Base-by-base conservation (phyloP, 2,113 vertebrate genomes). In the Aplodontia rufa region DNA sequence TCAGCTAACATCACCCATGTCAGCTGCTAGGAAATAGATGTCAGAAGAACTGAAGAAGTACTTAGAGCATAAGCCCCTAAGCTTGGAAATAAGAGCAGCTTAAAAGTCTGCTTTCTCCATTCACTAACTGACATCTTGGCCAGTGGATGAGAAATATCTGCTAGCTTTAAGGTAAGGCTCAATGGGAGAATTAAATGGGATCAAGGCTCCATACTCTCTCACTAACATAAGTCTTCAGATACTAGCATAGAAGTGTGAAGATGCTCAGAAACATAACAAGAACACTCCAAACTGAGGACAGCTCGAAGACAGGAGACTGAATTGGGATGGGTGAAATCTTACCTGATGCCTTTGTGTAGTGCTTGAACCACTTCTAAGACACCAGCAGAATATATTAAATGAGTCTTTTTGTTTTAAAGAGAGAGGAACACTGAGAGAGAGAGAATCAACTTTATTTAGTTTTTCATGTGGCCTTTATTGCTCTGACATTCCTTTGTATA, bases 121-220 rank as follows among this genome's bases (percentile, higher is more conserved):
- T 58, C 40, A 2, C 4, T 16, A 64, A 40, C 35, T 74, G 82
- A 71, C 45, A 55, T 45, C 58, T 37, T 55, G 35, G 24, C 24
- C 40, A 47, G 37, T 72, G 49, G 26, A 32, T 32, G 55, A 72
- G 64, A 62, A 53, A 68, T 13, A 64, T 19, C 22, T 37, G 11
- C 20, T n/a, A 10, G 49, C 7, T 28, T 35, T n/a, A 92, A 60
- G 75, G 26, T 5, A 19, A 30, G 24, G 24, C 45, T 20, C 30
- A 37, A 55, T 37, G 37, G 32, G 2, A 35, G 60, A 81, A 53
- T 22, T 26, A 35, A 26, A 62, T 8, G 58, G 30, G 19, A 68
- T 28, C 1, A 16, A 2, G 26, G n/a, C 35, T 11, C 47, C 24
- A 20, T 0, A 3, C 5, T 20, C 11, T 35, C 55, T 64, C 58